Evolutionary conservation across 2,888 invertebrate species (phyloP).

Genomic region (Seladonia tumulorum): DNA sequence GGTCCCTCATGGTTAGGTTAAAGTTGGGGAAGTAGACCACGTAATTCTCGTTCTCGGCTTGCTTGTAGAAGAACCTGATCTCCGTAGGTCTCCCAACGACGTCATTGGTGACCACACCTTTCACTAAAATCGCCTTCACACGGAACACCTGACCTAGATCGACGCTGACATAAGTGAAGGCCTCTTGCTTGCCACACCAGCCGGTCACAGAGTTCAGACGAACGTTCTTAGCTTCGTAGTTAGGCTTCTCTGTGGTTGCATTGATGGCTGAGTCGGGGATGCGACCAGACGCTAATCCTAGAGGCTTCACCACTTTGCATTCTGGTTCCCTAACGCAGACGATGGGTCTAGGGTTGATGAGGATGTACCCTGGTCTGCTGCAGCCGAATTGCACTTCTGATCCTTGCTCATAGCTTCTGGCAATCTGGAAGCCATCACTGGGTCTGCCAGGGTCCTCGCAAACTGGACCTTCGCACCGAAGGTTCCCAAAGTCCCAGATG

Average conservation of each 20-base stretch:
- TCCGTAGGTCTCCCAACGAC: slow-evolving; percentile 98
- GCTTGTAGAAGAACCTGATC: slow-evolving; percentile 98
- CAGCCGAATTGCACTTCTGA: slow-evolving; percentile 97
- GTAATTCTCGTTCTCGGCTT: slow-evolving; percentile 96
- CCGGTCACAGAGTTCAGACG: slow-evolving; percentile 96
- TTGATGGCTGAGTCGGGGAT: slow-evolving; percentile 98
- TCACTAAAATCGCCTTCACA: slow-evolving; percentile 96
- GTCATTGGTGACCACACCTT: slow-evolving; percentile 97
- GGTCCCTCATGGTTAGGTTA: slow-evolving; percentile 96
- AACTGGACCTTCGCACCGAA: slow-evolving; percentile 98
- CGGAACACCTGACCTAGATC: slow-evolving; percentile 97
- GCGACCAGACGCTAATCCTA: slow-evolving; percentile 95
- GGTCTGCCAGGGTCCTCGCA: slow-evolving; percentile 98
- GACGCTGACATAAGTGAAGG: slow-evolving; percentile 97
- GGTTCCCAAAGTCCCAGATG: slow-evolving; percentile 98
- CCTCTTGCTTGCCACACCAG: slow-evolving; percentile 98
- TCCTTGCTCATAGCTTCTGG: slow-evolving; percentile 94
- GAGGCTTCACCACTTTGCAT: slow-evolving; percentile 95
- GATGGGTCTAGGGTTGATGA: slow-evolving; percentile 95
- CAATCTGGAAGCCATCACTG: slow-evolving; percentile 94
- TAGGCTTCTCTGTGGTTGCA: slow-evolving; percentile 96
- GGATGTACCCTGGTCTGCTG: slow-evolving; percentile 95
- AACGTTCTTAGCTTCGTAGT: slow-evolving; percentile 95
- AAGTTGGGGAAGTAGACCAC: slow-evolving; percentile 99
- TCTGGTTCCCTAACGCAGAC: slow-evolving; percentile 96